Base-by-base conservation (phyloP, 2,888 invertebrate species). In the Trissolcus japonicus region DNA sequence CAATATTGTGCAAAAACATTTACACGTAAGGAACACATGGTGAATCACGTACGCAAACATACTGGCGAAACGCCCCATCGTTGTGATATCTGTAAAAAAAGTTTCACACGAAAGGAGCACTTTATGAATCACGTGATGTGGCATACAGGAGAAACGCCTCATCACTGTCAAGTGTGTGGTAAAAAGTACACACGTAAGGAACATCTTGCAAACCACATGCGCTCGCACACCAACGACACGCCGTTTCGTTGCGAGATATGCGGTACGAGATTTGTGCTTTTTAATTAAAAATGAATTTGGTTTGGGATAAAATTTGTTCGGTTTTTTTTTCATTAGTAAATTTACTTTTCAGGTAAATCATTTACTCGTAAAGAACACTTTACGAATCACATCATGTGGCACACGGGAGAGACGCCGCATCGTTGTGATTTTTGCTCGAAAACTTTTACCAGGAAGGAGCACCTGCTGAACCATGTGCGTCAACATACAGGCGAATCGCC, bases 141-240 rank as follows among this genome's bases (percentile, higher is more conserved):
- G 94, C 94, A 94, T 83, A 93, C 94, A 74, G 95, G 95, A 88
- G 95, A 95, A 91, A 95, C 95, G 80, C 95, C 95, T 79, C 96
- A 96, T 90, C 95, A 95, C 89, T 96, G 96, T 89, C 94, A 94
- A 89, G 93, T 95, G 84, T 95, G 95, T 90, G 95, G 95, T 83
- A 96, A 96, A 91, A 95, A 95, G 90, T 96, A 95, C 90, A 95
- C 95, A 81, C 93, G 96, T 84, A 95, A 95, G 90, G 96, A 96
- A 90, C 96, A 96, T 90, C 92, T 96, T 89, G 94, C 94, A 84
- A 95, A 95, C 90, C 96, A 96, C 90, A 94, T 95, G 94, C 92
- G 95, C 83, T 95, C 95, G 78, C 96, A 96, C 89, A 95, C 95
- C 80, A 95, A 95, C 87, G 96, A 96, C 90, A 95, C 95, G 74